Conservation (phyloP, 2,797 vertebrate species). For the Eulemur mongoz region DNA sequence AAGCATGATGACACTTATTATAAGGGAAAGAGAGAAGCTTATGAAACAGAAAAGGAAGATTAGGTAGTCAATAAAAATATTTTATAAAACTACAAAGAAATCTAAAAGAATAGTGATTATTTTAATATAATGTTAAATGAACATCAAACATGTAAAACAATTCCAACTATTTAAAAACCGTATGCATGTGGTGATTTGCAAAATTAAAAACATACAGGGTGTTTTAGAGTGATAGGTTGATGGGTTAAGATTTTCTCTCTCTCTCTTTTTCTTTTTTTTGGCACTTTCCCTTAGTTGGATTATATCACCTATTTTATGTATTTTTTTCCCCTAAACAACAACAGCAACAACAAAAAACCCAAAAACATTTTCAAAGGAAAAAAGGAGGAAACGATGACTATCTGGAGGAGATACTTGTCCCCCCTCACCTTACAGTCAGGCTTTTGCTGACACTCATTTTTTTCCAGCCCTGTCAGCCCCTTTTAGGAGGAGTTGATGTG, state of each 20-base stretch:
- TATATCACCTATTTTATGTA: background rate
- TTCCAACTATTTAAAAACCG: background rate
- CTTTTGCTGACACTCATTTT: constrained; percentile 47
- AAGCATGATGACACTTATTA: background rate
- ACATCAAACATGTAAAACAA: background rate
- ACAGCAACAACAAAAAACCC: background rate
- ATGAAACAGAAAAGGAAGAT: background rate
- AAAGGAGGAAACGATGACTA: constrained; percentile 23
- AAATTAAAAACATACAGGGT: background rate
- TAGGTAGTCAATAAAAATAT: background rate
- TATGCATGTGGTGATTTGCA: background rate
- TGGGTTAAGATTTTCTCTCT: accelerated
- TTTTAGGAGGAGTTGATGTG: constrained; percentile 62
- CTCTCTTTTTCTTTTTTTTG: background rate
- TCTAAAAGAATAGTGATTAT: background rate
- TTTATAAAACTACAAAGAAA: background rate
- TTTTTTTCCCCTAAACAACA: background rate
- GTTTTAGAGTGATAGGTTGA: background rate
- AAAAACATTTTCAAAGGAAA: constrained; percentile 85
- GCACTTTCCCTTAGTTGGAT: background rate
- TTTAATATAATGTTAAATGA: background rate
- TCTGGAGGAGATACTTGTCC: background rate
- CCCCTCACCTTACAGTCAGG: background rate
- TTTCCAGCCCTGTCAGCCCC: constrained; percentile 56
- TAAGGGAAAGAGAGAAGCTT: background rate